Evolutionary conservation across 2,888 invertebrate genomes (phyloP), one percentile per base, ranked within the genome.

Genomic region (Drosophila birchii): DNA sequence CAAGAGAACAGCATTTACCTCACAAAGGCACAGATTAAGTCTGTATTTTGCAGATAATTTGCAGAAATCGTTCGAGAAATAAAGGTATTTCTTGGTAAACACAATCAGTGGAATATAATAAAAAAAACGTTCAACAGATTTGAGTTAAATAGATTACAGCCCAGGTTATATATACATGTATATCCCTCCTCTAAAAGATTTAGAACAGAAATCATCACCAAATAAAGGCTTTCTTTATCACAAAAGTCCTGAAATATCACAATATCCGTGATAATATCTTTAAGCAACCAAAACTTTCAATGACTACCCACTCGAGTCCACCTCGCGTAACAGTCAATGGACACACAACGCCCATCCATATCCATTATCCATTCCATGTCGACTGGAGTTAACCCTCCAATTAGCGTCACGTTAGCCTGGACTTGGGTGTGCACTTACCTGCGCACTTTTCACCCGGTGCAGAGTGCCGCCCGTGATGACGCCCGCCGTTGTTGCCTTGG

Each of bases 401-500:
- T 83, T 73, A 83, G 76, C 62, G 72, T 75, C 78, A 78, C 76
- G 73, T 73, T 60, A 63, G 74, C 67, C 79, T 64, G 51, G 43
- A 62, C 43, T 20, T 36, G 36, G n/a, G n/a, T 29, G 39, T 26
- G 23, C 43, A 83, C 86, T 71, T 86, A 86, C 86, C 86, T 86
- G 86, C 49, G 77, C 86, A 79, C 80, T 81, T 69, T 76, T 86
- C 64, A 68, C 70, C 12, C 86, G 88, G 53, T 88, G 88, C 49
- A 88, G 77, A 20, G 80, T 81, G 62, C 84, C 86, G 70, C 88
- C 88, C 14, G 86, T 72, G 74, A 83, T 78, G 80, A 79, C 59
- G 39, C 84, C 81, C 54, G 86, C 88, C 32, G 82, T 81, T 63
- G 86, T 88, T 53, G 86, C 77, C 76, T 86, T 86, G 54, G 80